Evolutionary conservation across 2,113 vertebrate genomes (phyloP), one percentile per base, ranked within the genome.

Genomic region (Deroptyus accipitrinus): DNA sequence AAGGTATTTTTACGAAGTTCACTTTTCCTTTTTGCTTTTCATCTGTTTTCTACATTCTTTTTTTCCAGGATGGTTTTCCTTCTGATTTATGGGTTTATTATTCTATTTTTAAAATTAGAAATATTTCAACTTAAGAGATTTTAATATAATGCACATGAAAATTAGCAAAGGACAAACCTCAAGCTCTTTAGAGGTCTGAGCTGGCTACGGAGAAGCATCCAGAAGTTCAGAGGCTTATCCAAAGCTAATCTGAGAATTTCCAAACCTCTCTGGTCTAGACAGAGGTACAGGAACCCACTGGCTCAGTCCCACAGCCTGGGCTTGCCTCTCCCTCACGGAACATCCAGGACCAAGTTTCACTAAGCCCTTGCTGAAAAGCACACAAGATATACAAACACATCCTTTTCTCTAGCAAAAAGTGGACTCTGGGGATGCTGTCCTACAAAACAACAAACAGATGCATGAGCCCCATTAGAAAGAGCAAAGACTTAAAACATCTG

Each of bases 91-190:
- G 97, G 94, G 93, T 96, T 90, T 97, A 97, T 97, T 97, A 86
- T 96, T 97, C 98, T 98, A 97, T 98, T 98, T 98, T 98, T 98
- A 98, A 98, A 98, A 89, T 88, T 94, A 97, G 96, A 97, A 97
- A 86, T 95, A 96, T 93, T 97, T 97, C 95, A 91, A 85, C 92
- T 96, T 93, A 85, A 92, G 95, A 81, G 46, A 83, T 96, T 81
- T 94, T 97, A 98, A 98, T 97, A 66, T 83, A 97, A 97, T 20
- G 91, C 98, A 96, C 87, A 97, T 97, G 96, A 98, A 96, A 97
- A 96, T 90, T 73, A 95, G 95, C 46, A 89, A 84, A 15, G 96
- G 96, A 94, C 84, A 96, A 97, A 95, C 95, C 96, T 97, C 97
- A 97, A 92, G 78, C 15, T 7, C 77, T 86, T 90, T 82, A 95